A percentile compares a stretch with the other conserved stretches of the same genome.
Conservation (phyloP, 2,888 invertebrate species). For the Mayetiola destructor region DNA sequence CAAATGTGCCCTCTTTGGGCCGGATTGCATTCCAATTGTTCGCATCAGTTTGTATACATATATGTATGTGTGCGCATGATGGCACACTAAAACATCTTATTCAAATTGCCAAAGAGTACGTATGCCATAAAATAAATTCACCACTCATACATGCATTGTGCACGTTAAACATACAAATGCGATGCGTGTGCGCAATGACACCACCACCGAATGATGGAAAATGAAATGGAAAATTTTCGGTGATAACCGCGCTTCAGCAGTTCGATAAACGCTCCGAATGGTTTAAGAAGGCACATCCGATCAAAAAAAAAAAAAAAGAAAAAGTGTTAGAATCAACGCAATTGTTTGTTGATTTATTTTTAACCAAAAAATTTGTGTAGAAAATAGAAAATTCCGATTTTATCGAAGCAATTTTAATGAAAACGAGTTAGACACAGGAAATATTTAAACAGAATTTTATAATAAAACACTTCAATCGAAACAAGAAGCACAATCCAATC, state of each 20-base stretch:
- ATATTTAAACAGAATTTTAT: background rate
- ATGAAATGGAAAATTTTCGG: background rate
- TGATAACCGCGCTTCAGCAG: background rate
- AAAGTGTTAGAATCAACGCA: conserved; percentile 10
- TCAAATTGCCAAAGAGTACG: too few relatives aligned
- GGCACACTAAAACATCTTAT: too few relatives aligned
- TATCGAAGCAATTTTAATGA: background rate
- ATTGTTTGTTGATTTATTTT: background rate
- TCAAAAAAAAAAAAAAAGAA: background rate
- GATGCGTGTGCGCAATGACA: conserved; percentile 8
- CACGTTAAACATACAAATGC: too few relatives aligned
- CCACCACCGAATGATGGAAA: background rate
- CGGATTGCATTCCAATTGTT: too few relatives aligned
- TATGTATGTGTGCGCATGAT: too few relatives aligned
- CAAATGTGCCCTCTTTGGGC: too few relatives aligned
- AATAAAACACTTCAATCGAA: background rate
- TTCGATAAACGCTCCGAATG: background rate
- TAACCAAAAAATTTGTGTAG: too few relatives aligned
- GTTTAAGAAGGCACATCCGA: background rate
- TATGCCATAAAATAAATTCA: too few relatives aligned
- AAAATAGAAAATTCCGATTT: background rate
- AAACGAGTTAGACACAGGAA: background rate
- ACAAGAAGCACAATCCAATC: background rate
- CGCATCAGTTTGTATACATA: too few relatives aligned
- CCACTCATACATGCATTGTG: too few relatives aligned